Base-by-base conservation (phyloP, 2,888 invertebrate species). In the Andrena praecox region DNA sequence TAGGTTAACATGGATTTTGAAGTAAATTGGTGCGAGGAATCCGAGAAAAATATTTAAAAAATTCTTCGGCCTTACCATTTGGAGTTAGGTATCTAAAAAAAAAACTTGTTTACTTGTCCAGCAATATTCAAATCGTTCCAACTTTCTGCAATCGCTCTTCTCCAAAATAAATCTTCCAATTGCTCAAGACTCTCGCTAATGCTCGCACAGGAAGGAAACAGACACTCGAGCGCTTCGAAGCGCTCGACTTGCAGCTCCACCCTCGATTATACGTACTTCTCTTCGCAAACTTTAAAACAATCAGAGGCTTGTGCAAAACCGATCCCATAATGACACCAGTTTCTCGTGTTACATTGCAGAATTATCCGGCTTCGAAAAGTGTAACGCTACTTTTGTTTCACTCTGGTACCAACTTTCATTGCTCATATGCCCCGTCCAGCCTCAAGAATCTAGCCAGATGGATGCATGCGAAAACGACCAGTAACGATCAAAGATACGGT, bases 401-500 rank as follows among this genome's bases (percentile, higher is more conserved):
- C 54, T 20, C 7, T 0, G 54, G 54, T 10, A 2, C 7, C 54
- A 54, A 20, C 54, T 54, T 20, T 54, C 54, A n/a, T 54, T 54
- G 20, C 20, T 54, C 20, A 20, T 54, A 20, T 20, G 8, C 20
- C 20, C 54, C 24, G 27, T 27, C 56, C 56, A 8, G 12, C 27
- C 10, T 4, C 24, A 4, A 24, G 56, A 24, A 8, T 24, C 56
- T 20, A 54, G n/a, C 54, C 20, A n/a, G n/a, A 54, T 52, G 52
- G n/a, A 52, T 52, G 20, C 20, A 20, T 54, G 20, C 20, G 20
- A 54, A 54, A 54, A 54, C 67, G 31, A 48, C 10, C 67, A 27
- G 8, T 42, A 42, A 42, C 56, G 27, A 76, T 76, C 56, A 54
- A 31, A 63, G 56, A 78, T 72, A 56, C 27, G 20, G n/a, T n/a